Evolutionary conservation across 2,888 invertebrate species (phyloP).

Genomic region (Cloeon dipterum): DNA sequence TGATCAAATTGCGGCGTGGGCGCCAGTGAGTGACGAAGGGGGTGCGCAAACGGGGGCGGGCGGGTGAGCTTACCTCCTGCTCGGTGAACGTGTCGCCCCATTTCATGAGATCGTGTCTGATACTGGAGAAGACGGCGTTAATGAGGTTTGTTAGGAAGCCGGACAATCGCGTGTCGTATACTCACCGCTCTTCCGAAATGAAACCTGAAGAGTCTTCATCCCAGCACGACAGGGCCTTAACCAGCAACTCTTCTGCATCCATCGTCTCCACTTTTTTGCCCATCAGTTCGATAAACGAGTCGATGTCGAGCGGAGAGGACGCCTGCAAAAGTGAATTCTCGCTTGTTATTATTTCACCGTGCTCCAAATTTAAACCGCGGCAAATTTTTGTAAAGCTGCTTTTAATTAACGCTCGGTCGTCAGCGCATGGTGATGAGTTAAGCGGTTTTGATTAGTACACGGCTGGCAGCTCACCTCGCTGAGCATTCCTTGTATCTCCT

Average conservation of each 20-base stretch:
- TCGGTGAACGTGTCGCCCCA: conserved; percentile 38
- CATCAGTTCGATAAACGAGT: conserved; percentile 34
- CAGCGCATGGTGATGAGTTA: no score
- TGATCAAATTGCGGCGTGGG: background rate
- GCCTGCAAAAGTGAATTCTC: conserved; percentile 12
- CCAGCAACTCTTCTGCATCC: conserved; percentile 36
- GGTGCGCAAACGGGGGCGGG: background rate
- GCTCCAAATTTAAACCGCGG: no score
- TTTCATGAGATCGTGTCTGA: conserved; percentile 37
- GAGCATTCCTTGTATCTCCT: conserved; percentile 33
- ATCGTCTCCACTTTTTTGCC: conserved; percentile 33
- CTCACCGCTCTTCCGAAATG: conserved; percentile 34
- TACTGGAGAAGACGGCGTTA: conserved; percentile 18
- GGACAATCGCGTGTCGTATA: background rate
- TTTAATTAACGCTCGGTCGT: no score
- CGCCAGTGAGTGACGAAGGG: background rate
- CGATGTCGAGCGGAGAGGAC: conserved; percentile 30
- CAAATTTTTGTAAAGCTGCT: no score
- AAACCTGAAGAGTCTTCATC: conserved; percentile 33
- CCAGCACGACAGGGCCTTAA: conserved; percentile 38
- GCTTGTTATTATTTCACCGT: background rate
- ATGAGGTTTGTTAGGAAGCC: background rate
- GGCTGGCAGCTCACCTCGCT: conserved; percentile 34
- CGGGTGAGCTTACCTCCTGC: conserved; percentile 27
- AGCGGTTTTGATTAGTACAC: no score